Evolutionary conservation across 2,888 invertebrate species (phyloP).

Genomic region (Apamea anceps): DNA sequence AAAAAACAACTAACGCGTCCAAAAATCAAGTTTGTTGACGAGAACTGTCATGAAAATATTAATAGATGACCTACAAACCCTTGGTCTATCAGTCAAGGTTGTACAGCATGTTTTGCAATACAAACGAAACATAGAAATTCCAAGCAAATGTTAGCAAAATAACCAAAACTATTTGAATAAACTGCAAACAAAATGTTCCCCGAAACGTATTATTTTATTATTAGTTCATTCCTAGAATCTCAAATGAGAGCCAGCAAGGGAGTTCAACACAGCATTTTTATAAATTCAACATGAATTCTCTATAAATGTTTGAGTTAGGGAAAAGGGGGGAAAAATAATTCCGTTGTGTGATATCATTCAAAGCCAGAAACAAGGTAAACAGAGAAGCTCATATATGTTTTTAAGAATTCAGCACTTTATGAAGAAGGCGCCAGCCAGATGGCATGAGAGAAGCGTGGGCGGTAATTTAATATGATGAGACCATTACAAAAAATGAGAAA

Average conservation of each 20-base stretch:
- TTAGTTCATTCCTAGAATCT: slow-evolving; percentile 52
- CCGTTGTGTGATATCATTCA: slow-evolving; percentile 53
- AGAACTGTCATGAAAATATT: not conserved
- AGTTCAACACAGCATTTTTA: slow-evolving; percentile 52
- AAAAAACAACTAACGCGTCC: too few species aligned
- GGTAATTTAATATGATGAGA: not conserved
- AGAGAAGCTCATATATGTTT: slow-evolving; percentile 44
- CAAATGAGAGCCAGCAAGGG: slow-evolving; percentile 35
- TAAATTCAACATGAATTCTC: slow-evolving; percentile 47
- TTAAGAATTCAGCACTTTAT: slow-evolving; percentile 57
- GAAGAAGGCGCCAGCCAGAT: slow-evolving; percentile 1
- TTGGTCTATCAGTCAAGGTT: slow-evolving; percentile 1
- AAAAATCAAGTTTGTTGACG: not conserved
- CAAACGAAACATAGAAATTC: slow-evolving; percentile 36
- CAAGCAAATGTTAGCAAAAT: slow-evolving; percentile 11
- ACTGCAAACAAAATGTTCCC: slow-evolving; percentile 16
- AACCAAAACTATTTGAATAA: slow-evolving; percentile 25
- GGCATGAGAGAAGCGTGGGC: not conserved
- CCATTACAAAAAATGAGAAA: not conserved
- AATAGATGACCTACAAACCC: not conserved
- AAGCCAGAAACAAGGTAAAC: slow-evolving; percentile 48
- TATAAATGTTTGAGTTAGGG: slow-evolving; percentile 44
- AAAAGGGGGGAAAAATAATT: slow-evolving; percentile 53
- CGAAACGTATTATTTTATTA: slow-evolving; percentile 50
- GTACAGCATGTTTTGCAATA: not conserved